These are phyloP conservation scores for Brotula barbata DNA, from an alignment of 2,797 vertebrate species.

Conservation along the genomic window DNA sequence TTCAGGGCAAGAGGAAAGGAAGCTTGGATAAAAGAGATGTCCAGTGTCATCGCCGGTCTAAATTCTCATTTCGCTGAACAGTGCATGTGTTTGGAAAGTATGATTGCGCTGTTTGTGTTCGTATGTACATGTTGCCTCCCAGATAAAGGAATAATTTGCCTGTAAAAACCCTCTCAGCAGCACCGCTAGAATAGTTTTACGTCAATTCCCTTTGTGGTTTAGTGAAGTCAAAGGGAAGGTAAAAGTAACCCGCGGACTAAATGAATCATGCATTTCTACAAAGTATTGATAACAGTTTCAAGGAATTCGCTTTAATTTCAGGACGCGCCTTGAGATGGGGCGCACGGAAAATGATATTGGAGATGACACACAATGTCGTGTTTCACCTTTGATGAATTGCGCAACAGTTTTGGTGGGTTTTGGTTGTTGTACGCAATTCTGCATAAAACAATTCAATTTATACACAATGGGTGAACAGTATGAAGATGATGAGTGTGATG, in stretches of 20 bases:
- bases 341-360: neutral
- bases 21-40: slow-evolving; percentile 53
- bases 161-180: neutral
- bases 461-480: neutral
- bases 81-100: slow-evolving; percentile 32
- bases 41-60: slow-evolving; percentile 53
- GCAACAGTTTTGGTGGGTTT: no score
- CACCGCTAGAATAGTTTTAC: neutral
- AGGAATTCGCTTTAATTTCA: neutral
- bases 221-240: neutral
- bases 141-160: slow-evolving; percentile 27
- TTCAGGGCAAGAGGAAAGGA: slow-evolving; percentile 54
- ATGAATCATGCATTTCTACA: neutral
- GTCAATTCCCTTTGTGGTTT: neutral
- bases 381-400: no score
- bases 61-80: slow-evolving; percentile 57
- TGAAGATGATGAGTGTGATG: neutral
- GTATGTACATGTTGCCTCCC: slow-evolving; percentile 21
- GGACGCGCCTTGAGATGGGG: neutral
- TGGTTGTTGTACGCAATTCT: no score
- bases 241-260: slow-evolving; percentile 3
- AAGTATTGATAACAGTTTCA: slow-evolving; percentile 1
- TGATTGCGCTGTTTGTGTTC: slow-evolving; percentile 48
- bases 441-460: neutral
- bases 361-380: neutral